Percentiles rank a stretch among this genome's conserved stretches.
Evolutionary conservation across 2,797 vertebrate species (phyloP).

Genomic region (Streptopelia turtur): DNA sequence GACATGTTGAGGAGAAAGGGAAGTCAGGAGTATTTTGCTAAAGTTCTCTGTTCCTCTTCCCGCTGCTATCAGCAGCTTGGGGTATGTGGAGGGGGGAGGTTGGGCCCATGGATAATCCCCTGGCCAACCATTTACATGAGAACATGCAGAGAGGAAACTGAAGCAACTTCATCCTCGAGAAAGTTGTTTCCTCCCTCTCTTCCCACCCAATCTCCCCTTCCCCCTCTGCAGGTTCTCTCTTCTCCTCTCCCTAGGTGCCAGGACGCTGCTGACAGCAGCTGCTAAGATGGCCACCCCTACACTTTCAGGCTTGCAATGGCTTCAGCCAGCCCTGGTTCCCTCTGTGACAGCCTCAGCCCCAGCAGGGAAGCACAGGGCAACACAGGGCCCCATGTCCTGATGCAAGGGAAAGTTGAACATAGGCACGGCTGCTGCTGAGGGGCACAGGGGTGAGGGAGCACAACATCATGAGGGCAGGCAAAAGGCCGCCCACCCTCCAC

Average conservation of each 20-base stretch:
- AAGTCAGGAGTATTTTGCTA: conserved; percentile 26
- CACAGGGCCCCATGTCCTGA: rapidly evolving
- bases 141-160: background rate
- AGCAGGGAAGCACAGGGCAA: background rate
- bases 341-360: too few species aligned
- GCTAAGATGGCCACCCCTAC: rapidly evolving
- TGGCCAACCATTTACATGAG: background rate
- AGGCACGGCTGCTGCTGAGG: background rate
- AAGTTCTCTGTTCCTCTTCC: conserved; percentile 32
- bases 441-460: rapidly evolving
- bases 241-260: background rate
- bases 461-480: rapidly evolving
- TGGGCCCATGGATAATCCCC: background rate
- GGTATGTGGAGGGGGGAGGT: background rate
- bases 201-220: background rate
- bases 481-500: background rate
- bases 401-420: rapidly evolving
- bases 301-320: rapidly evolving
- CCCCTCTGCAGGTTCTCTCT: background rate
- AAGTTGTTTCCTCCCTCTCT: background rate
- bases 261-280: background rate
- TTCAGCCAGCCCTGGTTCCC: background rate
- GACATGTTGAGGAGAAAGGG: background rate
- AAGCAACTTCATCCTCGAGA: background rate
- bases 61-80: background rate